Evolutionary conservation across 2,888 invertebrate species (phyloP), one percentile per base, ranked within the genome.

Genomic region (Lagria hirta): DNA sequence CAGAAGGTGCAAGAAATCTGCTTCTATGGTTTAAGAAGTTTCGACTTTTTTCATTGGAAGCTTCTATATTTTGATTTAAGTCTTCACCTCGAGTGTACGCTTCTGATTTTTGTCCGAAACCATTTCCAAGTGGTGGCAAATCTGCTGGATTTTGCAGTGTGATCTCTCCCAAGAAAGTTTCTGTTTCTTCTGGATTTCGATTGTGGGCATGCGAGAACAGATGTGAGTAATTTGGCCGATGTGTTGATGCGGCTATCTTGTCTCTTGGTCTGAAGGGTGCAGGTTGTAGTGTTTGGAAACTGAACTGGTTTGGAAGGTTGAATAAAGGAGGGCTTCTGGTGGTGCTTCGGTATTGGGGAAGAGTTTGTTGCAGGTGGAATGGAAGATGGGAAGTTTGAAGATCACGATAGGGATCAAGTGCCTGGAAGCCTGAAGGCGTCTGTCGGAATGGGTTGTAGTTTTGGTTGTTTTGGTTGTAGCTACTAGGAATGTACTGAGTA

Each of bases 141-240:
- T 67, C 79, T n/a, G 79, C 78, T 8, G 80, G 79, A 64, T 78
- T 80, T 57, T 80, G 78, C 43, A 81, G 70, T 10, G 80, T 80
- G 27, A 80, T 79, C 71, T 81, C 78, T 4, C 80, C 80, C 43
- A 81, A 66, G 64, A 81, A 81, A 22, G 79, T 78, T 72, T 81
- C 81, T 13, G 78, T 77, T 61, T 79, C 78, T 2, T 79, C 77
- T 7, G 80, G 80, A 57, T 79, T 75, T 60, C 77, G 76, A 59
- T 76, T 78, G 58, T 78, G 78, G n/a, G 75, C 74, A 60, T 78
- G 79, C 53, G 62, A 47, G 34, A 79, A 77, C 57, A 77, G 74
- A 48, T 78, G 72, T 1, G 72, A 67, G 43, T 74, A 71, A 51
- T 80, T 79, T 22, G 81, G 81, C 58, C 75, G 72, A 60, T 75